phyloP scores from a whole-genome alignment of 1,140 invertebrate genomes.

The Macrostomum lignano region DNA sequence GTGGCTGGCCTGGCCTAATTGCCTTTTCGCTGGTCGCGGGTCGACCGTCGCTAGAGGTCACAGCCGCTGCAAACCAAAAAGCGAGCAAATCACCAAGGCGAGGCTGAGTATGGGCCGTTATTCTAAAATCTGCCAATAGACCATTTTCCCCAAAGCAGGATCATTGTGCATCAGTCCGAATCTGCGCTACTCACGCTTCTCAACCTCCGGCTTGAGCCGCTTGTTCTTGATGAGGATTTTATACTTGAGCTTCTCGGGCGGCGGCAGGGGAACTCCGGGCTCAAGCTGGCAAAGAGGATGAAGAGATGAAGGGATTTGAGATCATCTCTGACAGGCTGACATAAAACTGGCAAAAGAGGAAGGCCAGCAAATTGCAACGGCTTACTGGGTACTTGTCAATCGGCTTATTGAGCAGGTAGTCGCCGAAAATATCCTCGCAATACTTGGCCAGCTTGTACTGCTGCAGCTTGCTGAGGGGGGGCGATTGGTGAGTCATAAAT shows the following conservation, averaged over 20 bases:
- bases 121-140: no score
- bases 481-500: conserved; percentile 3
- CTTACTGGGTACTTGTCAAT: conserved; percentile 16
- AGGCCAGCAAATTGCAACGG: background rate
- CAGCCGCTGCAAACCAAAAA: no score
- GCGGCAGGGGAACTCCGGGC: conserved; percentile 48
- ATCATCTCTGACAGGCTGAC: no score
- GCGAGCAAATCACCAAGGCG: no score
- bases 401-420: conserved; percentile 47
- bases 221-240: conserved; percentile 96
- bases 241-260: conserved; percentile 47
- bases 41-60: no score
- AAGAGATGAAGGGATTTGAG: no score
- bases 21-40: no score
- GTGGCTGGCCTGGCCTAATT: no score
- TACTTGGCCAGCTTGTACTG: conserved; percentile 95
- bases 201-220: conserved; percentile 7
- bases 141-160: no score
- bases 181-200: conserved; percentile 1
- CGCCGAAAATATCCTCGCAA: conserved; percentile 82
- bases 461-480: conserved; percentile 43
- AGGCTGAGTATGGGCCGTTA: no score
- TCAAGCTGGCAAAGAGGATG: conserved; percentile 32
- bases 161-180: no score
- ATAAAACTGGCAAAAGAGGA: conserved; percentile 1